Evolutionary conservation across 2,888 invertebrate species (phyloP).

Genomic region (Erynnis tages): DNA sequence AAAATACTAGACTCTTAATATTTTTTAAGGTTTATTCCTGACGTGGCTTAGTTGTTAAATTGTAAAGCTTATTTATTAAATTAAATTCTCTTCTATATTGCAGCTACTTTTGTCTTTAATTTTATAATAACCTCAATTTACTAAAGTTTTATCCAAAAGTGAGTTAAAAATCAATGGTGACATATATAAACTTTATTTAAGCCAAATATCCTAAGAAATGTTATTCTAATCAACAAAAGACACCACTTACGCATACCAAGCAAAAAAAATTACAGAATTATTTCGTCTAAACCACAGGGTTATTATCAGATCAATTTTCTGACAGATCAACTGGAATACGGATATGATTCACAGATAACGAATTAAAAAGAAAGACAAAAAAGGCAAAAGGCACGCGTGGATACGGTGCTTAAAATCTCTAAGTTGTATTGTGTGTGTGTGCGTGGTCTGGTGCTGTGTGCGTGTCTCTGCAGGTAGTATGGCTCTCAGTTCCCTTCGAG

Average conservation of each 20-base stretch:
- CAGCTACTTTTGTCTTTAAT: too few relatives aligned
- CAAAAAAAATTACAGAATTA: neutral
- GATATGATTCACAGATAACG: slow-evolving; percentile 15
- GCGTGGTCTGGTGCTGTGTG: slow-evolving; percentile 63
- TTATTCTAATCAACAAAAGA: neutral
- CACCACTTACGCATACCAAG: neutral
- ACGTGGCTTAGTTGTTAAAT: too few relatives aligned
- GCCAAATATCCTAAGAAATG: too few relatives aligned
- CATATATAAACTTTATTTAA: too few relatives aligned
- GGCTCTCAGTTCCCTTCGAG: slow-evolving; percentile 69
- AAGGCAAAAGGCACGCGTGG: slow-evolving; percentile 45
- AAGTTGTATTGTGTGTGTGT: slow-evolving; percentile 49
- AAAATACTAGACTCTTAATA: too few relatives aligned
- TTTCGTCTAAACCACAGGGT: neutral
- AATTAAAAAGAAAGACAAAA: slow-evolving; percentile 13
- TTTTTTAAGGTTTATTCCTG: too few relatives aligned
- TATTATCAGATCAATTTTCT: slow-evolving; percentile 8
- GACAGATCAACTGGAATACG: slow-evolving; percentile 11
- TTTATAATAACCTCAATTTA: too few relatives aligned
- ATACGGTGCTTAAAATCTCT: slow-evolving; percentile 66
- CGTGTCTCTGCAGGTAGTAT: slow-evolving; percentile 74
- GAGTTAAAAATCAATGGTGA: too few relatives aligned
- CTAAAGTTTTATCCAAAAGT: too few relatives aligned
- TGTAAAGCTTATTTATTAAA: too few relatives aligned
- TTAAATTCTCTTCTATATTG: too few relatives aligned